These are phyloP conservation scores for Apodemia zela DNA, from an alignment of 2,888 invertebrate species.

Conservation along the genomic window DNA sequence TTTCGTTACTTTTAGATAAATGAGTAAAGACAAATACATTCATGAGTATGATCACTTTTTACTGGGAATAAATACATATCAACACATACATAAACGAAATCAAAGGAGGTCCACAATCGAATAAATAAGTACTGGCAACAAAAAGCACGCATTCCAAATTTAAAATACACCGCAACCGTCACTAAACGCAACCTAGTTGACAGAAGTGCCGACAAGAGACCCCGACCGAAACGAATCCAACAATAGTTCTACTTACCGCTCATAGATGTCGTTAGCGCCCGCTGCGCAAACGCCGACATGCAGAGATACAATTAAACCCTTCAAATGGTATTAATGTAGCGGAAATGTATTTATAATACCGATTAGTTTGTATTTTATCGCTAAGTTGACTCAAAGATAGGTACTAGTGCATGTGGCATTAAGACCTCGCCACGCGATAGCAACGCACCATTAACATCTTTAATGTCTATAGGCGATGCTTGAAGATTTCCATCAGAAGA, in stretches of 20 bases:
- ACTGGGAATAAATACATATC: too few relatives aligned
- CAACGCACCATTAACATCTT: too few relatives aligned
- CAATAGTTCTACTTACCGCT: constrained; percentile 73
- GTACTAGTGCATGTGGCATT: too few relatives aligned
- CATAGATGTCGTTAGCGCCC: constrained; percentile 75
- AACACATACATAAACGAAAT: not conserved
- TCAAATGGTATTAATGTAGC: not conserved
- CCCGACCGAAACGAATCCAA: constrained; percentile 63
- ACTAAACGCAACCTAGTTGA: constrained; percentile 64
- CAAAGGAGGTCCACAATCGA: constrained; percentile 25
- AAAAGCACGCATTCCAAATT: constrained; percentile 58
- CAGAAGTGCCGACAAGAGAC: constrained; percentile 57
- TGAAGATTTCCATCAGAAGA: too few relatives aligned
- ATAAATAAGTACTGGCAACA: constrained; percentile 28
- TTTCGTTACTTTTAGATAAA: too few relatives aligned
- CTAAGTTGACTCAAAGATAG: too few relatives aligned
- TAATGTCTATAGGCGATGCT: too few relatives aligned
- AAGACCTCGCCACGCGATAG: too few relatives aligned
- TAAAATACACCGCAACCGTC: constrained; percentile 64
- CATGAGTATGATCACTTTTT: too few relatives aligned
- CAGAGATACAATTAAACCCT: constrained; percentile 3
- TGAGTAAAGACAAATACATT: too few relatives aligned
- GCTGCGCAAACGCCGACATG: constrained; percentile 46
- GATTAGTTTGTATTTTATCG: not conserved
- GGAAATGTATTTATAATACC: constrained; percentile 5